A percentile compares a stretch with the other conserved stretches of the same genome.
Evolutionary conservation across 2,113 vertebrate genomes (phyloP).

Genomic region (Syrrhaptes paradoxus): DNA sequence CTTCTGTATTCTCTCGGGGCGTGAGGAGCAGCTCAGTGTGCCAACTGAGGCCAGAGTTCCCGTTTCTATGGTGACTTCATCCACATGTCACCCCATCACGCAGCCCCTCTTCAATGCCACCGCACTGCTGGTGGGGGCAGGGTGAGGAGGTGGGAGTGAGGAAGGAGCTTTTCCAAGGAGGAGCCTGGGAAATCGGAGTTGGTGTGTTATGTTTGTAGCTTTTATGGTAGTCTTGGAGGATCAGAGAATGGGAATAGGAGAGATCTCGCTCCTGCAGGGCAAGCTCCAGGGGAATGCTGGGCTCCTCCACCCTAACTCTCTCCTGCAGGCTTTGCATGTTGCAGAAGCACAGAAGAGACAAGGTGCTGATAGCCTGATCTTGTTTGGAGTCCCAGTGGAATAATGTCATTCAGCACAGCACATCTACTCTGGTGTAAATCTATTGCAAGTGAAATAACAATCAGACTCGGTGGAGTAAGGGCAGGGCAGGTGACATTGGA

Average conservation of each 20-base stretch:
- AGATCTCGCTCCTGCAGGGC: neutral
- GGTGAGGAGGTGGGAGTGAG: neutral
- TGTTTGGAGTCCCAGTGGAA: neutral
- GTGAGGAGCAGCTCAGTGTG: neutral
- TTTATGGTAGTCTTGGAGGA: neutral
- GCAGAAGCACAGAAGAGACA: neutral
- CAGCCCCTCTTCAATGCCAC: neutral
- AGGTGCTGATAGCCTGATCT: neutral
- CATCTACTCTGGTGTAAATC: neutral
- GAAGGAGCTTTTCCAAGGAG: neutral
- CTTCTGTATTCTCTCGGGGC: neutral
- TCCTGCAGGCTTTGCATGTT: neutral
- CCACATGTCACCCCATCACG: neutral
- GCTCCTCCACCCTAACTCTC: neutral
- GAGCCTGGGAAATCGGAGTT: neutral
- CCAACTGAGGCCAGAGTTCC: neutral
- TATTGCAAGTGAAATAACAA: neutral
- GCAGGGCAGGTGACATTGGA: neutral
- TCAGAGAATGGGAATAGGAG: neutral
- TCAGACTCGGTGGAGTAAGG: neutral
- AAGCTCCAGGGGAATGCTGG: accelerated
- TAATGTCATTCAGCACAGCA: neutral
- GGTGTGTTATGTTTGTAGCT: neutral
- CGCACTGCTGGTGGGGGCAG: neutral
- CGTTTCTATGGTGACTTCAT: conserved; percentile 49